phyloP scores from a whole-genome alignment of 1,140 invertebrate species.

The Meteorus sp. region DNA sequence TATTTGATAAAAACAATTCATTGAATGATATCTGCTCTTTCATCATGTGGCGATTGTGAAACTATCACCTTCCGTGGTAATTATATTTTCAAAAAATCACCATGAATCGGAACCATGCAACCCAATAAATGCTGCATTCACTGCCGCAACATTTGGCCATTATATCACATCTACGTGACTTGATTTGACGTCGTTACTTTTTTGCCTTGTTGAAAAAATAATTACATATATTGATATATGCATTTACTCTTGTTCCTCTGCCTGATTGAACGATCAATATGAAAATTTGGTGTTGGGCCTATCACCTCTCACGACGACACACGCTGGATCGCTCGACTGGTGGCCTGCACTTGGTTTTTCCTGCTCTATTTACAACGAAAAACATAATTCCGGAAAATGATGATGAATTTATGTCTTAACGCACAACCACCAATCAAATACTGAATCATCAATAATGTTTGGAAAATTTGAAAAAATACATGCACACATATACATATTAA shows the following conservation, averaged over 20 bases:
- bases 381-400: constrained; percentile 1
- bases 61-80: constrained; percentile 4
- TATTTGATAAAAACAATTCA: constrained; percentile 14
- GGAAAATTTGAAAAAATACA: no score
- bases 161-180: constrained; percentile 9
- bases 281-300: constrained; percentile 40
- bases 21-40: constrained; percentile 1
- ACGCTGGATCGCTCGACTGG: constrained; percentile 28
- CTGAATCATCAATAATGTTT: no score
- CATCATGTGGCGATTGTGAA: constrained; percentile 42
- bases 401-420: no score
- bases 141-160: constrained; percentile 12
- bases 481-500: no score
- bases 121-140: constrained; percentile 14
- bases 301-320: constrained; percentile 26
- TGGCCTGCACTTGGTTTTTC: constrained; percentile 27
- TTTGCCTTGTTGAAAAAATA: constrained; percentile 24
- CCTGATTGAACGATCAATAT: constrained; percentile 15
- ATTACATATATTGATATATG: constrained; percentile 2
- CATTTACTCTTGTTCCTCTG: constrained; percentile 11
- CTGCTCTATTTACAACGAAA: constrained; percentile 8
- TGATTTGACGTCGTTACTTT: constrained; percentile 9
- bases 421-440: no score
- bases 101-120: constrained; percentile 13
- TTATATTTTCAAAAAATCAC: no score